These are phyloP conservation scores for Corythoichthys haematopterus DNA, from an alignment of 2,113 vertebrate genomes.

Conservation along the genomic window DNA sequence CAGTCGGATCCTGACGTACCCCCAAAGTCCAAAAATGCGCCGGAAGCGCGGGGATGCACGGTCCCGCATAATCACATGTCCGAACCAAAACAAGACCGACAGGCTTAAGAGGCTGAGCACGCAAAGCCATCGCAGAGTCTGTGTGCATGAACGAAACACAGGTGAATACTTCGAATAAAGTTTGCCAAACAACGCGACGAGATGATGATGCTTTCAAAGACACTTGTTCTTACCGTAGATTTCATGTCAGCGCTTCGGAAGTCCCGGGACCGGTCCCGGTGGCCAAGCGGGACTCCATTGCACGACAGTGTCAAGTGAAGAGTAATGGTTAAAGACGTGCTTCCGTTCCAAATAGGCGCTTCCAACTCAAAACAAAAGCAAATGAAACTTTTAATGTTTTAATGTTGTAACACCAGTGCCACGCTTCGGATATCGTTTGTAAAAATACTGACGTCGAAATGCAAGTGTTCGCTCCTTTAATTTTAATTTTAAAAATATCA, in stretches of 20 bases:
- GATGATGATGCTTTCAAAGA: background rate
- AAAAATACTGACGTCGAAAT: too few relatives aligned
- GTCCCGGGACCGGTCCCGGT: background rate
- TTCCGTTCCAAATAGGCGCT: background rate
- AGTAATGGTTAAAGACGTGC: too few relatives aligned
- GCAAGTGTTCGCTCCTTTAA: background rate
- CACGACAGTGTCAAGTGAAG: background rate
- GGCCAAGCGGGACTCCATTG: slow-evolving; percentile 14
- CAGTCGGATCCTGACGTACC: slow-evolving; percentile 57
- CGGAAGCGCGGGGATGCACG: background rate
- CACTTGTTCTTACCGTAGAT: slow-evolving; percentile 33
- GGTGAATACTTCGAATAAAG: background rate
- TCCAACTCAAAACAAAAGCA: background rate
- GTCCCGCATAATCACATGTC: slow-evolving; percentile 39
- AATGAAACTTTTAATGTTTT: background rate
- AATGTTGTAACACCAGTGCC: background rate
- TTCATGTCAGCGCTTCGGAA: slow-evolving; percentile 43
- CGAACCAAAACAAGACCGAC: slow-evolving; percentile 60
- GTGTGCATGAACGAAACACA: background rate
- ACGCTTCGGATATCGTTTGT: background rate
- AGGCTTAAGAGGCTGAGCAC: slow-evolving; percentile 57
- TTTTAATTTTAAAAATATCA: background rate
- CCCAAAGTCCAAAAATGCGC: slow-evolving; percentile 32
- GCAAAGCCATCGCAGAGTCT: slow-evolving; percentile 55
- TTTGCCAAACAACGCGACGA: background rate